Evolutionary conservation across 2,888 invertebrate genomes (phyloP).

Genomic region (Blastobasis adustella): DNA sequence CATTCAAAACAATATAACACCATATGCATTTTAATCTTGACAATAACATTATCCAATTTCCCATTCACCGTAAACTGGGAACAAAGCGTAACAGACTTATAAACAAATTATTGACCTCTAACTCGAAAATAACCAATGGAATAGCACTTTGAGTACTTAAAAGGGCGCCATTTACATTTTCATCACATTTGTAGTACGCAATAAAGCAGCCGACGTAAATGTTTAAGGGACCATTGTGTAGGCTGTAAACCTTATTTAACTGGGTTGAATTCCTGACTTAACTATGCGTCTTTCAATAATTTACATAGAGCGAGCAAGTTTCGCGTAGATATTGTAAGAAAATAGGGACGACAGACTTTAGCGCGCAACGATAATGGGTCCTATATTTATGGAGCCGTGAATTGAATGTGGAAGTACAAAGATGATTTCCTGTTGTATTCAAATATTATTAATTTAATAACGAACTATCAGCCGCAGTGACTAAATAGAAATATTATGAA

Average conservation of each 20-base stretch:
- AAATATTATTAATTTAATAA: too few relatives aligned
- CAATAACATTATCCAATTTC: too few relatives aligned
- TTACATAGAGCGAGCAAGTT: not conserved
- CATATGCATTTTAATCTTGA: too few relatives aligned
- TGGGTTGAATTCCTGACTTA: constrained; percentile 16
- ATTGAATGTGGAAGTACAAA: too few relatives aligned
- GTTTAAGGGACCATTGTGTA: constrained; percentile 42
- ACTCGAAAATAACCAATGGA: constrained; percentile 32
- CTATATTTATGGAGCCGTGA: too few relatives aligned
- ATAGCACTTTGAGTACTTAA: constrained; percentile 30
- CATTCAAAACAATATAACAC: too few relatives aligned
- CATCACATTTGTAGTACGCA: constrained; percentile 47
- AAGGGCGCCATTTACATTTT: constrained; percentile 48
- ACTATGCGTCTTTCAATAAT: constrained; percentile 14
- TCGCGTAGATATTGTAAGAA: not conserved
- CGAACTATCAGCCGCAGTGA: too few relatives aligned
- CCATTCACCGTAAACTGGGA: not conserved
- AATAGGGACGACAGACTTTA: too few relatives aligned
- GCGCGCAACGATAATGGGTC: too few relatives aligned
- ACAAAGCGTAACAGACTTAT: not conserved
- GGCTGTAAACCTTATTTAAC: constrained; percentile 51
- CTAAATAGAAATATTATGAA: too few relatives aligned
- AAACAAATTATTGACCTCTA: constrained; percentile 27
- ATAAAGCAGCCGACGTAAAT: constrained; percentile 52
- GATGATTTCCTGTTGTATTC: too few relatives aligned